Evolutionary conservation across 2,113 vertebrate species (phyloP).

Genomic region (Tyto alba): DNA sequence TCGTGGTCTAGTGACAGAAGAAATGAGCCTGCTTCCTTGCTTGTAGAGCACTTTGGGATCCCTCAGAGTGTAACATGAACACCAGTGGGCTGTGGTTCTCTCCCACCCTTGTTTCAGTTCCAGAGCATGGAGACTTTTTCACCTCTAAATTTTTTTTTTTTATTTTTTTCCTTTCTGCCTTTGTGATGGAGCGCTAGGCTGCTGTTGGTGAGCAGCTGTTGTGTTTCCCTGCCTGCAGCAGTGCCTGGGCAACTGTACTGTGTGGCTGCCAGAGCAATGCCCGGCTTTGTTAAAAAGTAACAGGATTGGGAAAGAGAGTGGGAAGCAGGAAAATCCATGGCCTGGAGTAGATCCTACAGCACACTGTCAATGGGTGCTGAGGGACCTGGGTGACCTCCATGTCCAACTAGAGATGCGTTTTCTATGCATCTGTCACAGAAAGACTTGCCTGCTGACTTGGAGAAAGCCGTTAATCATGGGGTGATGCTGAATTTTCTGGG

Average conservation of each 20-base stretch:
- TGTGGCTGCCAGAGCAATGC: not conserved
- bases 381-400: rapidly evolving
- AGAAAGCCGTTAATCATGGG: not conserved
- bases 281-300: slow-evolving; percentile 45
- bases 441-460: not conserved
- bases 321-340: not conserved
- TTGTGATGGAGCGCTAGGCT: not conserved
- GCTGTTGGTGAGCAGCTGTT: slow-evolving; percentile 17
- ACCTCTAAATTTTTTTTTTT: not conserved
- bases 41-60: not conserved
- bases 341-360: not conserved
- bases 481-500: not conserved
- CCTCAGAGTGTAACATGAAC: not conserved
- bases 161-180: not conserved
- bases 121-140: not conserved
- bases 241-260: not conserved
- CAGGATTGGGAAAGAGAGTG: not conserved
- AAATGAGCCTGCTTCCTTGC: not conserved
- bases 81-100: not conserved
- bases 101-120: not conserved
- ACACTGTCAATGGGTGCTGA: rapidly evolving
- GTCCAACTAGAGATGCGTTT: not conserved
- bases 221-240: not conserved
- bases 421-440: not conserved
- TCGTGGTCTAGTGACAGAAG: not conserved